Evolutionary conservation across 2,797 vertebrate genomes (phyloP), one percentile per base, ranked within the genome.

Genomic region (Microcaecilia unicolor): DNA sequence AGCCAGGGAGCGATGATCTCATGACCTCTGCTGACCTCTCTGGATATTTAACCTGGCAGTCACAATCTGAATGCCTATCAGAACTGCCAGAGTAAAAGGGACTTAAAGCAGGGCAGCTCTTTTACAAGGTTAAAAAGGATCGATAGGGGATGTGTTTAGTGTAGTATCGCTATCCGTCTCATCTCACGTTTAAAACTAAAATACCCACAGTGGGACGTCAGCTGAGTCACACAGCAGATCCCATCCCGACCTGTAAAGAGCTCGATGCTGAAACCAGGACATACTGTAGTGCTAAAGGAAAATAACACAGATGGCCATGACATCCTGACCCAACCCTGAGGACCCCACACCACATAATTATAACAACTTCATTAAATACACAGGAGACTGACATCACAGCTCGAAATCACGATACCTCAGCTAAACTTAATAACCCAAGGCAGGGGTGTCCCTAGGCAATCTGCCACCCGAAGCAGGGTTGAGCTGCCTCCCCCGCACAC

Each of bases 131-230:
- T 83, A 73, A 75, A 74, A 43, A 44, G 56, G 64, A 84, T 83
- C 79, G 54, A 83, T 82, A 76, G 59, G 72, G 77, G 72, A 77
- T 40, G 73, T 74, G 77, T 83, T 81, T 79, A 78, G 73, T 82
- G 74, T 12, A 53, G 73, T 78, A 78, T 81, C 69, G 3, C 73
- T 79, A 22, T 81, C 75, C 48, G 56, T 55, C 78, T 81, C 71
- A 32, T 77, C 54, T 36, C 61, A 42, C 76, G 66, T 62, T 57
- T 51, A 64, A 72, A 77, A 51, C 34, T 44, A 65, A 63, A 74
- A 67, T 78, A 57, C 59, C 60, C 69, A 67, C 62, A 33, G 31
- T 41, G 72, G 57, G 57, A 52, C 47, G 31, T 26, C 17, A 39
- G 56, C 67, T 58, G 51, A 33, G 64, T 47, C 72, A 54, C 67